phyloP scores from a whole-genome alignment of 2,113 vertebrate genomes.

The Notechis scutatus region DNA sequence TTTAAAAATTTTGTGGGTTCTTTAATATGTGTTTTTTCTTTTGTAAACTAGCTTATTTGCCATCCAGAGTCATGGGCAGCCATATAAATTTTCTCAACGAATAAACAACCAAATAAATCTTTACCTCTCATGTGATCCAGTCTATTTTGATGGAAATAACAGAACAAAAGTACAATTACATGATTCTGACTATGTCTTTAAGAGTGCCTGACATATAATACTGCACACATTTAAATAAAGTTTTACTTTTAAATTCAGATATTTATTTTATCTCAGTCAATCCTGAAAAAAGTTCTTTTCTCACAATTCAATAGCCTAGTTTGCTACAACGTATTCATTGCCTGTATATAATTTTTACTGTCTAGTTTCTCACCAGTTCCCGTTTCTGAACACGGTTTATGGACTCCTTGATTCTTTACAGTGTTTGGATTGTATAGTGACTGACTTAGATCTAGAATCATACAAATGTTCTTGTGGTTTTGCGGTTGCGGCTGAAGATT shows the following conservation, averaged over 20 bases:
- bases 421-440: slow-evolving; percentile 81
- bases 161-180: not conserved
- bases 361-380: slow-evolving; percentile 59
- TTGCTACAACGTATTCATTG: slow-evolving; percentile 51
- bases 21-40: not conserved
- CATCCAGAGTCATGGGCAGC: not conserved
- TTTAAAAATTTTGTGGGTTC: not conserved
- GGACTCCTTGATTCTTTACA: slow-evolving; percentile 74
- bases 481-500: slow-evolving; percentile 73
- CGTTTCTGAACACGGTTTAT: slow-evolving; percentile 67
- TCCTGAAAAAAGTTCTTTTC: slow-evolving; percentile 37
- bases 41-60: not conserved
- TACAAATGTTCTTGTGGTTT: slow-evolving; percentile 80
- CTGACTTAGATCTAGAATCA: slow-evolving; percentile 78
- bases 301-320: slow-evolving; percentile 28
- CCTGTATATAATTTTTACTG: slow-evolving; percentile 20
- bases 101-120: not conserved
- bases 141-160: slow-evolving; percentile 5
- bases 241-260: slow-evolving; percentile 57
- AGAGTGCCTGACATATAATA: slow-evolving; percentile 56
- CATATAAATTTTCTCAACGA: not conserved
- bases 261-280: slow-evolving; percentile 29
- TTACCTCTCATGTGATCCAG: slow-evolving; percentile 26
- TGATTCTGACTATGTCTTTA: slow-evolving; percentile 45
- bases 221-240: slow-evolving; percentile 50